Percentiles rank a stretch among this genome's conserved stretches.
Conservation (phyloP, 2,888 invertebrate genomes). For the Plemyria rubiginata region DNA sequence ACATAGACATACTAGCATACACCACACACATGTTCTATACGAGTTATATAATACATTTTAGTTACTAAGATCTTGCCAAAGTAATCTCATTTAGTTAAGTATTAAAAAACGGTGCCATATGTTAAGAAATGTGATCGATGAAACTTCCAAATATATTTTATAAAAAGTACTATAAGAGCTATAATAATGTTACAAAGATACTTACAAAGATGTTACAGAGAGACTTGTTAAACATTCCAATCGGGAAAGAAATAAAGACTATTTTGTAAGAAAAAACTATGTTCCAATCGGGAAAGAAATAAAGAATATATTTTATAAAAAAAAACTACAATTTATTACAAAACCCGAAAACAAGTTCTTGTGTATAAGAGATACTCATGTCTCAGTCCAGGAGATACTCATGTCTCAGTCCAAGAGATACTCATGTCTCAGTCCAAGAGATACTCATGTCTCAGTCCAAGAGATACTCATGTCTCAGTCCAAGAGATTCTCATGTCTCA, state of each 20-base stretch:
- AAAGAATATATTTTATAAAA: background rate
- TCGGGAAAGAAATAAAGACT: background rate
- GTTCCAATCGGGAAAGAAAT: background rate
- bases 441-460: no score
- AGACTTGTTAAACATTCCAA: background rate
- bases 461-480: no score
- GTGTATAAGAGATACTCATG: background rate
- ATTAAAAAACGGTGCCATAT: slow-evolving; percentile 14
- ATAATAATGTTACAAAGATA: background rate
- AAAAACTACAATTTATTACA: background rate
- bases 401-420: no score
- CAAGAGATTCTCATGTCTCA: no score
- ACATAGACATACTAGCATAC: slow-evolving; percentile 13
- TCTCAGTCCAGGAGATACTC: no score
- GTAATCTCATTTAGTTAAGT: slow-evolving; percentile 1
- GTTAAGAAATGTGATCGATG: slow-evolving; percentile 10
- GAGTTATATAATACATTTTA: slow-evolving; percentile 3
- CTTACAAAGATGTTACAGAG: no score
- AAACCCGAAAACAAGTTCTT: background rate
- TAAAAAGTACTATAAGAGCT: background rate
- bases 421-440: no score
- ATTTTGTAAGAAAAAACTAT: background rate
- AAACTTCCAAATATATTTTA: slow-evolving; percentile 1
- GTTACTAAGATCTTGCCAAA: slow-evolving; percentile 8
- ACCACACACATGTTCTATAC: slow-evolving; percentile 2